A percentile compares a stretch with the other conserved stretches of the same genome.
phyloP scores from a whole-genome alignment of 2,797 vertebrate genomes.

The Eulemur mongoz region DNA sequence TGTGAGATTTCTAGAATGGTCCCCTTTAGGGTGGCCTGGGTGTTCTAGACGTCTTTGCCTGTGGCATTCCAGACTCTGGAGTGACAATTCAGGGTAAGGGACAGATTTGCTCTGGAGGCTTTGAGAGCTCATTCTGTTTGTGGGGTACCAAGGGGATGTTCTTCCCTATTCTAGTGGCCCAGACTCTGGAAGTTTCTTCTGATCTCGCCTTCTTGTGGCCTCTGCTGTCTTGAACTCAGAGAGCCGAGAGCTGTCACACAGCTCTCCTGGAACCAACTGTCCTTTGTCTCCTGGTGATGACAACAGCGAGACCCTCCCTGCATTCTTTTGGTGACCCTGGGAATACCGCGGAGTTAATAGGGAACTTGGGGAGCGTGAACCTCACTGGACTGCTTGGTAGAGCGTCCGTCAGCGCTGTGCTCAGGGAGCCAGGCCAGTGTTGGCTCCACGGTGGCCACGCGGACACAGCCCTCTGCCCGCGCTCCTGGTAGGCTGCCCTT shows the following conservation, averaged over 20 bases:
- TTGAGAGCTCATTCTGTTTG: neutral
- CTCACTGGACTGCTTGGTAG: neutral
- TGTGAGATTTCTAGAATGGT: neutral
- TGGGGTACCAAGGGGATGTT: neutral
- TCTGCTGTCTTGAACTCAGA: neutral
- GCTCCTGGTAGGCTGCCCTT: neutral
- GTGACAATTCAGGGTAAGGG: neutral
- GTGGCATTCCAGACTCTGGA: neutral
- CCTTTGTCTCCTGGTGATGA: neutral
- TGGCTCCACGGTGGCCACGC: neutral
- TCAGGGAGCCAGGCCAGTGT: rapidly evolving
- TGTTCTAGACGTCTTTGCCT: neutral
- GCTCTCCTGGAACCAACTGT: neutral
- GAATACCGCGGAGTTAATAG: neutral
- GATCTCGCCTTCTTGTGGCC: neutral
- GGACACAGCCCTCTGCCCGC: neutral
- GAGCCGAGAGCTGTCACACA: neutral
- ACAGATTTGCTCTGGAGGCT: neutral
- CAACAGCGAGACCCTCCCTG: neutral
- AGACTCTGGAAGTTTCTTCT: neutral
- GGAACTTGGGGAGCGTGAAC: neutral
- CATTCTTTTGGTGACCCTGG: neutral
- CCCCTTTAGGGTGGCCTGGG: neutral
- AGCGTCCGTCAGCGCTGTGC: neutral
- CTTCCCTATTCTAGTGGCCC: neutral